Evolutionary conservation across 2,888 invertebrate species (phyloP).

Genomic region (Heliothis peltigera): DNA sequence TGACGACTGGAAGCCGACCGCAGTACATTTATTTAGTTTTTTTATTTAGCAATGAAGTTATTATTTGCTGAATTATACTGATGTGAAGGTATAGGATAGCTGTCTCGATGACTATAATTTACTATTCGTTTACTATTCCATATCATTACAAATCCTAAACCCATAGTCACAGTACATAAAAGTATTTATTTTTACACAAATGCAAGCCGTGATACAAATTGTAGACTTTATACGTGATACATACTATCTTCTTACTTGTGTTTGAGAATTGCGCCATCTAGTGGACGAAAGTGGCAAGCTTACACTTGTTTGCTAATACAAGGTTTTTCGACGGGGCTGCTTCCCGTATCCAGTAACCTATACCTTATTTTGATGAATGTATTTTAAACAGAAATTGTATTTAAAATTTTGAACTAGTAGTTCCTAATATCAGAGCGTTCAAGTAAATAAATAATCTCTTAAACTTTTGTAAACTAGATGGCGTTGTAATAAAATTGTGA

Average conservation of each 20-base stretch:
- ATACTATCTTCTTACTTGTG: slow-evolving; percentile 44
- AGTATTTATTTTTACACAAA: slow-evolving; percentile 49
- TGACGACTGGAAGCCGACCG: no score
- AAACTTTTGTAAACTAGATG: slow-evolving; percentile 31
- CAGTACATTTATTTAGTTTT: no score
- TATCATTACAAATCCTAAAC: slow-evolving; percentile 25
- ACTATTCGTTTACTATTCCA: not conserved
- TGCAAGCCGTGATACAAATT: slow-evolving; percentile 25
- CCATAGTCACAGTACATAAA: slow-evolving; percentile 29
- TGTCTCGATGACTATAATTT: no score
- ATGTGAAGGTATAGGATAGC: no score
- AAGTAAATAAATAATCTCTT: no score
- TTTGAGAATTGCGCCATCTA: slow-evolving; percentile 34
- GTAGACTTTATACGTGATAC: not conserved
- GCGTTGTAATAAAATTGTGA: slow-evolving; percentile 18
- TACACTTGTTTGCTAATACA: not conserved
- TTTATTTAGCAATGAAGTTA: no score
- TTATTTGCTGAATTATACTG: no score
- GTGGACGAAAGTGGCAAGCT: slow-evolving; percentile 4
- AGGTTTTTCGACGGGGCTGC: not conserved
- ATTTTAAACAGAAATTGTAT: no score
- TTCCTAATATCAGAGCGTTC: not conserved
- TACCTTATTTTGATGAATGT: no score
- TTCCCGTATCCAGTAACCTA: no score
- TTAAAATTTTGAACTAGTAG: no score